Evolutionary conservation across 1,140 invertebrate genomes (phyloP), one percentile per base, ranked within the genome.

Genomic region (Drosophila tani): DNA sequence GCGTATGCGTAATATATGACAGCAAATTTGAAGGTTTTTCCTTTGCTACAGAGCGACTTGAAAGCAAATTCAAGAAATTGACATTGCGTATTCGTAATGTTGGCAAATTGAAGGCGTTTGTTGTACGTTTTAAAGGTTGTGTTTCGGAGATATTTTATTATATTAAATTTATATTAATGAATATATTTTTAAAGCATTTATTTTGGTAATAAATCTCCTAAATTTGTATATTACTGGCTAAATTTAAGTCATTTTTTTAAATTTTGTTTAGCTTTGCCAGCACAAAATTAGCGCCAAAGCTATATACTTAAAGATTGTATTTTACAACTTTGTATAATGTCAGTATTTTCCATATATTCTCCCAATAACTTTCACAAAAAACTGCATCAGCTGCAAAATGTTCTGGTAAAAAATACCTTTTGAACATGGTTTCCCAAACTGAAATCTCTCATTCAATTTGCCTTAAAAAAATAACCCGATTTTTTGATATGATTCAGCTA

Each of bases 1-100:
- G 67, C 64, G 76, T 86, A 83, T 86, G 79, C 76, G 84, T 87
- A 75, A 85, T 86, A 51, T 86, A 66, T 82, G 35, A 50, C 19
- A 27, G 53, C 57, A 74, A 74, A 74, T 75, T 74, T 38, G 38
- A 49, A 62, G 40, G 47, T 71, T 40, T 74, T 45, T 55, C 0
- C 32, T 24, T 14, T 35, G 51, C 15, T 19, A 8, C 17, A 12
- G 14, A 38, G 35, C 21, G 35, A 41, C 35, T 15, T 19, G 40
- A 24, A 46, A 11, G 14, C 3, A 17, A 50, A 55, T 21, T 19
- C 17, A 21, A 12, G n/a, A 46, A 27, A 38, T 17, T 21, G 1
- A 15, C 56, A 38, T 24, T 45, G 9, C 15, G 55, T 66, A 43
- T 45, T 17, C 14, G 56, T 9, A 60, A 17, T 19, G 5, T 55